A percentile compares a stretch with the other conserved stretches of the same genome.
Conservation (phyloP, 2,797 vertebrate species). For the Carapus acus region DNA sequence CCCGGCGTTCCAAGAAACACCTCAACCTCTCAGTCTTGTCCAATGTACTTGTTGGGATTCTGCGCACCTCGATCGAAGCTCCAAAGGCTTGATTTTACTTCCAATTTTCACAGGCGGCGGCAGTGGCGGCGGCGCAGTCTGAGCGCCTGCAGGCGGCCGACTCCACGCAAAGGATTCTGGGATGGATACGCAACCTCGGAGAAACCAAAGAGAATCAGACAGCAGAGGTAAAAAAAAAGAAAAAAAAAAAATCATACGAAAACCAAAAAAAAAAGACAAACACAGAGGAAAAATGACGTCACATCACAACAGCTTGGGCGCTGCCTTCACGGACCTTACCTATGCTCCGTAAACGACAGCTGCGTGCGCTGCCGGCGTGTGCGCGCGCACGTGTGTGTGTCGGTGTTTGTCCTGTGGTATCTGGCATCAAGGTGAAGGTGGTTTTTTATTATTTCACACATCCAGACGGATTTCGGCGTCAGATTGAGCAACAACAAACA, state of each 20-base stretch:
- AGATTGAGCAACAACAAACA: too few species aligned
- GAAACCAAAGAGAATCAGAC: too few species aligned
- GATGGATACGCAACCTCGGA: conserved; percentile 44
- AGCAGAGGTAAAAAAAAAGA: not conserved
- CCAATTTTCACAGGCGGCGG: conserved; percentile 52
- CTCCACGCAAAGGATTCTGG: conserved; percentile 41
- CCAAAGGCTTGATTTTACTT: conserved; percentile 49
- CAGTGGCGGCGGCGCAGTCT: conserved; percentile 19
- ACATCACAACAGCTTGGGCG: not conserved
- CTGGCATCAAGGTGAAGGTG: too few species aligned
- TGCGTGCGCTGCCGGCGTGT: too few species aligned
- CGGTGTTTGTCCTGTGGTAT: too few species aligned
- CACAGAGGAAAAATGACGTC: conserved; percentile 1
- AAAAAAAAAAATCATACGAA: too few species aligned
- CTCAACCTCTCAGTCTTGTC: conserved; percentile 44
- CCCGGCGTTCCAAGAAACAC: conserved; percentile 26
- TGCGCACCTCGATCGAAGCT: conserved; percentile 37
- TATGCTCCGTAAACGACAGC: too few species aligned
- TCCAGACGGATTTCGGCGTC: too few species aligned
- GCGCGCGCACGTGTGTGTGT: conserved; percentile 9
- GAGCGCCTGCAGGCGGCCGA: conserved; percentile 30
- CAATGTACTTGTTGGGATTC: conserved; percentile 36
- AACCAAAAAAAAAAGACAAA: too few species aligned
- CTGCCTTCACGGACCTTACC: too few species aligned
- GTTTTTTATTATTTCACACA: too few species aligned